Conservation (phyloP, 2,797 vertebrate genomes). For the Leucoraja ocellata region DNA sequence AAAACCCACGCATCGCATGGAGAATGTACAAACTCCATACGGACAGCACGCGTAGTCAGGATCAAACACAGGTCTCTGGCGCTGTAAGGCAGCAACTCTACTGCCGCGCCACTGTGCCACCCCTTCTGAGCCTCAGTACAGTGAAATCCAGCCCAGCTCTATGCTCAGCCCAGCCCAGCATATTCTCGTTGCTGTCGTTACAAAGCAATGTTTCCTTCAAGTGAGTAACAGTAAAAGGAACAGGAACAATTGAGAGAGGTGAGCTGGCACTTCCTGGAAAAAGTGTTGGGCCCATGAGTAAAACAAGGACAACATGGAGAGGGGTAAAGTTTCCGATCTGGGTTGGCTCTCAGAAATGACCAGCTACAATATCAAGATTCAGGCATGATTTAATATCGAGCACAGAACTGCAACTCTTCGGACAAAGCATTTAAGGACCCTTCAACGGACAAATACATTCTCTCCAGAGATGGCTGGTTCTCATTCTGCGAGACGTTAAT, state of each 20-base stretch:
- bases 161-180: too few relatives aligned
- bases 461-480: neutral
- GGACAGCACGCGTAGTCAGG: too few relatives aligned
- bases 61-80: too few relatives aligned
- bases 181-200: neutral
- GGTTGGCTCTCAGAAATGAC: neutral
- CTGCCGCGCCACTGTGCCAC: too few relatives aligned
- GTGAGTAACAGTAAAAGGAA: neutral
- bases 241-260: neutral
- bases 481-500: neutral
- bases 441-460: neutral
- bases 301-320: neutral
- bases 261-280: neutral
- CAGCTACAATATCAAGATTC: neutral
- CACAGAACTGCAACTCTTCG: neutral
- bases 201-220: neutral
- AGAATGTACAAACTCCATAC: too few relatives aligned
- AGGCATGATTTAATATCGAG: neutral
- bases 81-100: too few relatives aligned
- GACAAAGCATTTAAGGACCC: neutral
- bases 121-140: too few relatives aligned
- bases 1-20: too few relatives aligned
- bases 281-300: neutral
- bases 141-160: too few relatives aligned
- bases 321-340: neutral